Conservation (phyloP, 2,113 vertebrate species). For the Coryphaenoides rupestris region DNA sequence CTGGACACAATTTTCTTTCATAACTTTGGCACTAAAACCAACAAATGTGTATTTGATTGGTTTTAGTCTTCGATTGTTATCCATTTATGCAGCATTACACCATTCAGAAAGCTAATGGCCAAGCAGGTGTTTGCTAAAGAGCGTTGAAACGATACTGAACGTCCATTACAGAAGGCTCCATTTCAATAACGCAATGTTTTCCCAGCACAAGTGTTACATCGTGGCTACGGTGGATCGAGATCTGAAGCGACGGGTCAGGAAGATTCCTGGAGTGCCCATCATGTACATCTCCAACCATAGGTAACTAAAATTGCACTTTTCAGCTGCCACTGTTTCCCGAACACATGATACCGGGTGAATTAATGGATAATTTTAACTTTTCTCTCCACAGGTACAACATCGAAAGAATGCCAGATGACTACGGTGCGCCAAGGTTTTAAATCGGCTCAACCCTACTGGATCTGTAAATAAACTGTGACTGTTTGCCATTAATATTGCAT, state of each 20-base stretch:
- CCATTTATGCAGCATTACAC: too few relatives aligned
- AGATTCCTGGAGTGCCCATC: slow-evolving; percentile 97
- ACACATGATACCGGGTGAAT: too few relatives aligned
- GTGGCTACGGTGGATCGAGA: slow-evolving; percentile 97
- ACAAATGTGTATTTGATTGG: background rate
- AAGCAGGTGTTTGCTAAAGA: too few relatives aligned
- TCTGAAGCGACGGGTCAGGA: slow-evolving; percentile 91
- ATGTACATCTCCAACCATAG: slow-evolving; percentile 99
- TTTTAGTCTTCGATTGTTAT: too few relatives aligned
- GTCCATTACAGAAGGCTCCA: background rate
- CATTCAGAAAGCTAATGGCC: too few relatives aligned
- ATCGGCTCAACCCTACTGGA: background rate
- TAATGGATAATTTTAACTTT: background rate
- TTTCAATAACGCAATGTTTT: slow-evolving; percentile 16
- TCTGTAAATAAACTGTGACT: slow-evolving; percentile 44
- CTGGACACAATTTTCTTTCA: background rate
- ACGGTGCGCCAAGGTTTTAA: slow-evolving; percentile 91
- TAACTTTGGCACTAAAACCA: background rate
- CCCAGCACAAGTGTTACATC: slow-evolving; percentile 98
- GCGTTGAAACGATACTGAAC: background rate
- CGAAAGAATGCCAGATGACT: slow-evolving; percentile 97
- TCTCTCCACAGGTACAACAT: slow-evolving; percentile 86
- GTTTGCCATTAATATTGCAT: slow-evolving; percentile 20
- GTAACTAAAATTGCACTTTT: slow-evolving; percentile 60
- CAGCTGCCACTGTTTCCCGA: background rate